Percentiles rank a stretch among this genome's conserved stretches.
Evolutionary conservation across 2,888 invertebrate species (phyloP).

Genomic region (Anthrax anthrax): DNA sequence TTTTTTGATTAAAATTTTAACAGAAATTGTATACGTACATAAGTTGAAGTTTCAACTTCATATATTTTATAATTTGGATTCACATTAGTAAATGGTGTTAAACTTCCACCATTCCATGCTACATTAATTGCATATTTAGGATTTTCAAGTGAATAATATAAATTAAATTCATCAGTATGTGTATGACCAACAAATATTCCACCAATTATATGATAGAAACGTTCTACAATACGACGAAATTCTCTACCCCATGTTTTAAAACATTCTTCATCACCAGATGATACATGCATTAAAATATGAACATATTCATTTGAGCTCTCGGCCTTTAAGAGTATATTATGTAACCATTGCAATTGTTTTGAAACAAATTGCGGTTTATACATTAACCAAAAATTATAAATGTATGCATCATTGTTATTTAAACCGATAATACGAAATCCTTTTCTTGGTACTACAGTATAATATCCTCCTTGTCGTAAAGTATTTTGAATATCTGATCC

Average conservation of each 20-base stretch:
- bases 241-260: constrained; percentile 56
- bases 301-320: constrained; percentile 62
- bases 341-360: constrained; percentile 68
- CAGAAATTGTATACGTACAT: constrained; percentile 35
- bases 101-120: constrained; percentile 72
- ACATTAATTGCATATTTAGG: constrained; percentile 42
- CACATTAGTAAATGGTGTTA: constrained; percentile 55
- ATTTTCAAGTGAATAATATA: constrained; percentile 42
- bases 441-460: constrained; percentile 48
- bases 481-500: constrained; percentile 41
- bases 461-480: constrained; percentile 58
- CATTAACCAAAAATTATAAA: constrained; percentile 45
- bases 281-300: constrained; percentile 72
- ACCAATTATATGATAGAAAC: constrained; percentile 58
- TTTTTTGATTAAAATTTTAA: neutral
- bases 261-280: constrained; percentile 55
- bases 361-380: constrained; percentile 58
- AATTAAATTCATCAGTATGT: constrained; percentile 57
- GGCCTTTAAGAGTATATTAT: constrained; percentile 52
- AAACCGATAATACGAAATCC: constrained; percentile 63
- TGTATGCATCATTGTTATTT: constrained; percentile 62
- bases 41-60: constrained; percentile 44
- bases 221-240: constrained; percentile 50
- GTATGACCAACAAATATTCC: constrained; percentile 76
- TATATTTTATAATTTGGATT: constrained; percentile 74